These are phyloP conservation scores for Collichthys lucidus DNA, from an alignment of 2,113 vertebrate genomes.

Conservation along the genomic window DNA sequence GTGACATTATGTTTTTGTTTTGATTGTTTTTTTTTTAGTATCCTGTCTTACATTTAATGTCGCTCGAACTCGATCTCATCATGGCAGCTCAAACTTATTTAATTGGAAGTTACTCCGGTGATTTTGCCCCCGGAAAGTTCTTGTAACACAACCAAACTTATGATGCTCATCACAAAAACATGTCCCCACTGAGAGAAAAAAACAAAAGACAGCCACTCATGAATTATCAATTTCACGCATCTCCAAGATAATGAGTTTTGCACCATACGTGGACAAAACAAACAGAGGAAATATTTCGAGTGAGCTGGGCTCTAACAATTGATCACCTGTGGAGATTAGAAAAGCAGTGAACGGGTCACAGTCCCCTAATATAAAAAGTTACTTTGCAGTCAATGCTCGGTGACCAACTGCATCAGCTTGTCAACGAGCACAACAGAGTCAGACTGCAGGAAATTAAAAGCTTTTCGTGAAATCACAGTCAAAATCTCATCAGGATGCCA, in stretches of 20 bases:
- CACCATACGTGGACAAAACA: slow-evolving; percentile 10
- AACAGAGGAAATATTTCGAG: neutral
- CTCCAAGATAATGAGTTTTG: slow-evolving; percentile 38
- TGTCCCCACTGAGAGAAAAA: neutral
- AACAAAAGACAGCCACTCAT: slow-evolving; percentile 11
- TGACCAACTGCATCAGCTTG: slow-evolving; percentile 18
- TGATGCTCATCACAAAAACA: neutral
- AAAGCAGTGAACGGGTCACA: slow-evolving; percentile 28
- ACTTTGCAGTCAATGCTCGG: neutral
- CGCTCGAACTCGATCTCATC: neutral
- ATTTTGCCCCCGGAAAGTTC: neutral
- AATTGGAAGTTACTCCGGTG: slow-evolving; percentile 1
- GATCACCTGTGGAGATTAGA: slow-evolving; percentile 28
- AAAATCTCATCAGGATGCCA: slow-evolving; percentile 5
- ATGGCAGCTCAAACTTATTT: neutral
- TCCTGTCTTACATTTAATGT: slow-evolving; percentile 1
- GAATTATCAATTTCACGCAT: slow-evolving; percentile 29
- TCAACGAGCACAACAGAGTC: slow-evolving; percentile 13
- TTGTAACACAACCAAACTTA: neutral
- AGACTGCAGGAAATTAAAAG: slow-evolving; percentile 10
- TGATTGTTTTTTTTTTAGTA: neutral
- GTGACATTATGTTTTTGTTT: neutral
- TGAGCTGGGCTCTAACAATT: neutral
- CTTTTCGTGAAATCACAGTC: neutral
- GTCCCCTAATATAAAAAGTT: slow-evolving; percentile 7